Conservation (phyloP, 2,113 vertebrate genomes). For the Tiliqua scincoides region DNA sequence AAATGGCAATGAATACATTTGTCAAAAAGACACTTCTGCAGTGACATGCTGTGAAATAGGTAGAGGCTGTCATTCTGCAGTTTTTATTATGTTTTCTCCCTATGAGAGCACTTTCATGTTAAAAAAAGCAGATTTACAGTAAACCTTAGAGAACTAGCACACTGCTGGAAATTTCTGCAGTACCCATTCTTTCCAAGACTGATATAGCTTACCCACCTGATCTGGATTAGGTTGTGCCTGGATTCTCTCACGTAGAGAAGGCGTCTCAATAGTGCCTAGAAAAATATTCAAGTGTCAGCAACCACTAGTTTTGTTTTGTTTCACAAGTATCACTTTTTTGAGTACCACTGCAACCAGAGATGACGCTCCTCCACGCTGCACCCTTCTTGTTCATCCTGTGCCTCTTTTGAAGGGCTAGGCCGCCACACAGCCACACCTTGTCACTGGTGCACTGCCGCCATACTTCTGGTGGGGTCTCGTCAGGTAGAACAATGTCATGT, state of each 20-base stretch:
- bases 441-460: too few relatives aligned
- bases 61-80: background rate
- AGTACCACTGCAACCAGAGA: too few relatives aligned
- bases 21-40: background rate
- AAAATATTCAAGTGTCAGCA: conserved; percentile 32
- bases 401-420: too few relatives aligned
- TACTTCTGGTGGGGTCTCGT: too few relatives aligned
- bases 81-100: too few relatives aligned
- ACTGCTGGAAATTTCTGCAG: background rate
- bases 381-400: too few relatives aligned
- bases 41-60: background rate
- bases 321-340: too few relatives aligned
- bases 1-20: background rate
- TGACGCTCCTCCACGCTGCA: too few relatives aligned
- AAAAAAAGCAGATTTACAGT: background rate
- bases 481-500: too few relatives aligned
- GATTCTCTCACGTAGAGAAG: conserved; percentile 89
- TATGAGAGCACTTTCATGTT: background rate
- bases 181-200: background rate
- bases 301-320: too few relatives aligned
- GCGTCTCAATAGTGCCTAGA: conserved; percentile 92
- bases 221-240: conserved; percentile 87
- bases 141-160: background rate
- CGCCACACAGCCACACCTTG: too few relatives aligned
- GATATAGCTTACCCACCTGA: conserved; percentile 77